Base-by-base conservation (phyloP, 37 sponge, comb jelly and placozoan genomes). In the Axinella damicornis region DNA sequence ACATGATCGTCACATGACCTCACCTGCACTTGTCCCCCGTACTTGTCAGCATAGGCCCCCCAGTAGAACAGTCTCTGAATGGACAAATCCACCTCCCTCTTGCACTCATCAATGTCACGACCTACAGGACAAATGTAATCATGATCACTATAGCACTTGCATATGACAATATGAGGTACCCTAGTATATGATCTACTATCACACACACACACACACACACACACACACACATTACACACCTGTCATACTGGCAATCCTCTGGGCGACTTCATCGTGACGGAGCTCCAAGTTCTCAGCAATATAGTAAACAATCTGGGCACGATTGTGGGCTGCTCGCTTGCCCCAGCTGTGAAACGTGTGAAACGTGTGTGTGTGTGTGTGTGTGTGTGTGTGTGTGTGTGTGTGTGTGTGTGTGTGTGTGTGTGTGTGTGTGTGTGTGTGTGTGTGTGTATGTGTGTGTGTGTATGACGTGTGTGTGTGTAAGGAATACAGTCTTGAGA, bases 21-120 rank as follows among this genome's bases (percentile, higher is more conserved):
- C 9, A 93, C 94, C 88, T 97, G 97, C 24, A 97, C 98, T 25
- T 73, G 65, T 0, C 98, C 96, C 33, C 98, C 98, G 41, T 90
- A 97, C 55, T 97, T 97, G 93, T 98, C 99, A 79, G 97, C 97
- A 84, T 96, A 96, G 25, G 97, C 99, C 21, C 97, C 99, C 87
- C 94, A 96, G 77, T 93, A 85, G 84, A 96, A 98, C 32, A 98
- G 93, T n/a, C 97, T 31, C 76, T 92, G 91, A 40, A 98, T 90
- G 40, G 99, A 36, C 19, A 79, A 58, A 59, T 98, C 95, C 57
- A 98, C 99, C 71, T 97, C 97, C 30, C 74, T 66, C 84, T 71
- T 37, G n/a, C 83, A 76, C 34, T 90, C 94, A 39, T 74, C 86
- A 25, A 70, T 31, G 21, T 41, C 28, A 11, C 73, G 27, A 46